phyloP scores from a whole-genome alignment of 1,140 invertebrate genomes.

The Popillia japonica region DNA sequence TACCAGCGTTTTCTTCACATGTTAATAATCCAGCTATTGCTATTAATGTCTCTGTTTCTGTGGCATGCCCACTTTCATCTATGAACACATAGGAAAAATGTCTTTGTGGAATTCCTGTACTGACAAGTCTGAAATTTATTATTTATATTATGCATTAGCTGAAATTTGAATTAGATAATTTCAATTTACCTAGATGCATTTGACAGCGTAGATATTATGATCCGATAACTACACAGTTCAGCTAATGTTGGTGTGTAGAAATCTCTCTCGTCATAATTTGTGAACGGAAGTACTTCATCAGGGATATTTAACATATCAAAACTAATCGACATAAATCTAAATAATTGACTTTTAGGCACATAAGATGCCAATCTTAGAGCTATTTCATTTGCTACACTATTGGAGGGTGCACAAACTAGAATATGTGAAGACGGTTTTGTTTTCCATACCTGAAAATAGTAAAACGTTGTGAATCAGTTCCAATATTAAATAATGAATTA shows the following conservation, averaged over 20 bases:
- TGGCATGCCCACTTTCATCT: constrained; percentile 92
- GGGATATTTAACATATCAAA: constrained; percentile 43
- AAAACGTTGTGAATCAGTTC: constrained; percentile 23
- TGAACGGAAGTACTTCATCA: constrained; percentile 43
- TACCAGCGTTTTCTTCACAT: constrained; percentile 54
- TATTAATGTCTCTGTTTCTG: constrained; percentile 87
- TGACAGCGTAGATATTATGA: constrained; percentile 50
- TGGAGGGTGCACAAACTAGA: constrained; percentile 83
- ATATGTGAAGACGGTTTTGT: constrained; percentile 70
- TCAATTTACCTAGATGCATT: constrained; percentile 45
- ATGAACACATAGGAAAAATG: constrained; percentile 90
- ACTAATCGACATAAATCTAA: constrained; percentile 44
- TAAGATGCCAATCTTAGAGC: constrained; percentile 69
- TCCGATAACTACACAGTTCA: constrained; percentile 45
- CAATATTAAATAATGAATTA: neutral
- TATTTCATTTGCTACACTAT: constrained; percentile 81
- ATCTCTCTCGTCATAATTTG: constrained; percentile 44
- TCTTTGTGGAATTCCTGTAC: constrained; percentile 68
- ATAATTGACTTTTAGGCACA: constrained; percentile 45
- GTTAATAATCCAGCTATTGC: constrained; percentile 65
- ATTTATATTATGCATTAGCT: too few relatives aligned
- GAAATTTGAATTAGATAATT: neutral
- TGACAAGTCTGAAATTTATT: constrained; percentile 53
- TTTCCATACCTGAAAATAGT: constrained; percentile 46
- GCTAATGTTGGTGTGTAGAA: constrained; percentile 45